Base-by-base conservation (phyloP, 1,140 invertebrate genomes). In the Carposina sasakii region DNA sequence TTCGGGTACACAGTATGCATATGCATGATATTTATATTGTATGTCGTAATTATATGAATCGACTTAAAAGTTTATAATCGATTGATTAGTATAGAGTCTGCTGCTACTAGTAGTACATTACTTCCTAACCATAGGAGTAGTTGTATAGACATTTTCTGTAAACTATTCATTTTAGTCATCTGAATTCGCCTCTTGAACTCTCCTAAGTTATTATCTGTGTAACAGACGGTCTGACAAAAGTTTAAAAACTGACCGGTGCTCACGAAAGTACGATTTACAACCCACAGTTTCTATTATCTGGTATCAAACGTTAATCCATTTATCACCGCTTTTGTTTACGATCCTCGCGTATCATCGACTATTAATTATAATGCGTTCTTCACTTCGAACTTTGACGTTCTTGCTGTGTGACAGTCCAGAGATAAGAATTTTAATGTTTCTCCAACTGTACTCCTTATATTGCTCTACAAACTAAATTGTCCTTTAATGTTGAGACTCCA, bases 361-460 rank as follows among this genome's bases (percentile, higher is more conserved):
- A 83, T 83, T 81, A 83, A 83, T 83, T 83, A 83, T 76, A 74
- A 74, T 79, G 63, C 76, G 68, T 77, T 82, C 76, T 67, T 79
- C 73, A 79, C 76, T 81, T 83, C 79, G 68, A 83, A 81, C 74
- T 78, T 83, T 81, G 77, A 83, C 75, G 79, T 83, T 73, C 76
- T 79, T 62, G 70, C 76, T 74, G 71, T 81, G 76, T 81, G 79
- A 81, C 77, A 81, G 76, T 76, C 63, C 63, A 72, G 57, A 77
- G 76, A 84, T 84, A 81, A 84, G 70, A 84, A 79, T 81, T 79
- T 78, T 78, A 84, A 84, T 79, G 77, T 81, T 78, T 63, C 70
- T 79, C 72, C 62, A 71, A 62, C 60, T 65, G 63, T 68, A 71
- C 64, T 49, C 51, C 53, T 54, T 43, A 45, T 26, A 22, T 28